phyloP scores from a whole-genome alignment of 37 sponge, comb jelly and placozoan genomes.

The Beroe ovata region DNA sequence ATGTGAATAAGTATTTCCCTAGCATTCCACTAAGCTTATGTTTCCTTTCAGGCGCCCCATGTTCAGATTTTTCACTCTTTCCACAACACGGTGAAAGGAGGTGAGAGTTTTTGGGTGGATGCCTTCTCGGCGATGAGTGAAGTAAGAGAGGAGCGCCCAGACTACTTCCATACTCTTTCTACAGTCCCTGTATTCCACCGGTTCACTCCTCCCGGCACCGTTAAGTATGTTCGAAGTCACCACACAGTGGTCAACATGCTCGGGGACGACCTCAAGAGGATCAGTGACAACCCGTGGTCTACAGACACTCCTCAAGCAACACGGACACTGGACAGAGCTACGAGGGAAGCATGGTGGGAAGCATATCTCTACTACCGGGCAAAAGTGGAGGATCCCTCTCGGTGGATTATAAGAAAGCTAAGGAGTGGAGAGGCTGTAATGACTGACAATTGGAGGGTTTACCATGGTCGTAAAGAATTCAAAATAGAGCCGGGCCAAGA shows the following conservation, averaged over 20 bases:
- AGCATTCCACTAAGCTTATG: too few species aligned
- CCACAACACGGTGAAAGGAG: slow-evolving; percentile 2
- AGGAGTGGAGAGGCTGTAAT: neutral
- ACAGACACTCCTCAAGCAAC: slow-evolving; percentile 17
- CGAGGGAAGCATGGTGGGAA: neutral
- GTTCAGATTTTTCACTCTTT: neutral
- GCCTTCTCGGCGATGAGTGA: slow-evolving; percentile 1
- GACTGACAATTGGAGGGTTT: slow-evolving; percentile 3
- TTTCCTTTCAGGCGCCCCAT: neutral
- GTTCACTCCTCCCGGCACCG: neutral
- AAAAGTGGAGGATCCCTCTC: neutral
- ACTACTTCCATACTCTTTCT: neutral
- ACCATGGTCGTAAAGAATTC: neutral
- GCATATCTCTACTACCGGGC: slow-evolving; percentile 15
- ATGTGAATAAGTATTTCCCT: neutral
- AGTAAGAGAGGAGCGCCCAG: neutral
- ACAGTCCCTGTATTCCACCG: slow-evolving; percentile 7
- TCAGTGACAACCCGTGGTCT: slow-evolving; percentile 31
- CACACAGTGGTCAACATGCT: slow-evolving; percentile 10
- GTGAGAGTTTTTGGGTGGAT: slow-evolving; percentile 21
- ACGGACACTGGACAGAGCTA: neutral
- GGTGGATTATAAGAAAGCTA: slow-evolving; percentile 17
- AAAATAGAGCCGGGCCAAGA: neutral
- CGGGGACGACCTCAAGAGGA: neutral
- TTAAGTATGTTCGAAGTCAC: neutral